Evolutionary conservation across 92 coral and sea anemone species (phyloP), one percentile per base, ranked within the genome.

Genomic region (Zoanthus solanderi): DNA sequence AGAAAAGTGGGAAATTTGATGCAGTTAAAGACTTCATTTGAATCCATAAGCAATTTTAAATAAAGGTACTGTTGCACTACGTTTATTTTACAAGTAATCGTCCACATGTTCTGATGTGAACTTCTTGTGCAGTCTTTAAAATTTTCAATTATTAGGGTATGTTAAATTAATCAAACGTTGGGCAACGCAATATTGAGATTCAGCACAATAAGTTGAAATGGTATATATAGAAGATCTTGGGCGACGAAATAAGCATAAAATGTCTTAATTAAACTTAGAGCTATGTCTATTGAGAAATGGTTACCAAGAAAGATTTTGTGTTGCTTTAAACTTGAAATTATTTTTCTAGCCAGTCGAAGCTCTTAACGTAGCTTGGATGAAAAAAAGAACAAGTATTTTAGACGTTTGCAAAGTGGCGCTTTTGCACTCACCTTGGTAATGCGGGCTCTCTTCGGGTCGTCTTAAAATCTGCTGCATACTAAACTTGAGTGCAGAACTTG

Each of bases 391-490:
- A 17, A 2, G 23, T 58, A 0, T 58, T 14, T 58, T 13, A 58
- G 23, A 10, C 1, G 82, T 77, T 10, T 50, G 54, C 12, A 10
- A 10, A 50, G 8, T 50, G 9, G 3, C n/a, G 0, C n/a, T 58
- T 5, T 58, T 14, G 8, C 54, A 50, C 54, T 50, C 54, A 79
- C 84, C 84, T 63, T 79, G 84, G 84, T 79, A 79, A 15, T 48
- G 80, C 4, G 84, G 44, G 4, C 52, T 18, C 8, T 79, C 84
- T 29, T 79, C 84, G 7, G 84, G 84, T 18, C 80, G 65, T 5
- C 34, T 67, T 67, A 67, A 30, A 5, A 67, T 67, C 31, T 23
- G 37, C 34, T 67, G 72, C 72, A 67, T 67, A 28, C 72, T 30
- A 67, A 79, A 79, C 74, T 79, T 79, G 17, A 79, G 84, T 42